Evolutionary conservation across 92 coral and sea anemone genomes (phyloP), one percentile per base, ranked within the genome.

Genomic region (Scolanthus callimorphus): DNA sequence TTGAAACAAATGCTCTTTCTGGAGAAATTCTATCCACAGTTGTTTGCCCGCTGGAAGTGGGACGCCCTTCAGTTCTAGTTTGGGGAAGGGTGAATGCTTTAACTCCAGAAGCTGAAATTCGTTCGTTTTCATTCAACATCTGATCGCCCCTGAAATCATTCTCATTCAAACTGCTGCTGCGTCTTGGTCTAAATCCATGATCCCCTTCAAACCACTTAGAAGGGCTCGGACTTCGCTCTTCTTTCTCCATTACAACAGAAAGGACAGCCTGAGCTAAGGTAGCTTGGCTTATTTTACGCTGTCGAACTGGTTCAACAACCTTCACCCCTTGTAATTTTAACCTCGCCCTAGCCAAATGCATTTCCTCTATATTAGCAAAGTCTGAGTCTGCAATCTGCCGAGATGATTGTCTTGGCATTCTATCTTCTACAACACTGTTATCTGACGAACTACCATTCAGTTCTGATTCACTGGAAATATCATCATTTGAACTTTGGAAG

Each of bases 201-300:
- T 65, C 69, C 19, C 77, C 82, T 66, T 89, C 96, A 60, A 88
- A 85, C 99, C 96, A 89, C 38, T 73, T 65, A 11, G 71, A 65
- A 0, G 89, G 83, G 66, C 74, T 81, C 8, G 59, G 62, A 41
- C 72, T 59, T 12, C 62, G 25, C 64, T 94, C 99, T 15, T 89
- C 97, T 15, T 82, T 60, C 21, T 94, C 97, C 69, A 83, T 37
- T 22, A 90, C 99, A 31, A 91, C 99, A 28, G 94, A 77, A 17
- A 87, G 82, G 3, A 96, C 99, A 1, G 96, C 99, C 31, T 82
- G 85, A 0, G 96, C 99, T 45, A 94, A 66, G 1, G 96, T 89
- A 3, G 87, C 86, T 64, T 81, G 86, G 37, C 70, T 74, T 48
- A 86, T 76, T 23, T 69, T 79, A 21, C 69, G 69, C 25, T 70